Percentiles rank a stretch among this genome's conserved stretches.
These are phyloP conservation scores for Drosophila chauvacae DNA, from an alignment of 1,140 invertebrate genomes.

Conservation along the genomic window DNA sequence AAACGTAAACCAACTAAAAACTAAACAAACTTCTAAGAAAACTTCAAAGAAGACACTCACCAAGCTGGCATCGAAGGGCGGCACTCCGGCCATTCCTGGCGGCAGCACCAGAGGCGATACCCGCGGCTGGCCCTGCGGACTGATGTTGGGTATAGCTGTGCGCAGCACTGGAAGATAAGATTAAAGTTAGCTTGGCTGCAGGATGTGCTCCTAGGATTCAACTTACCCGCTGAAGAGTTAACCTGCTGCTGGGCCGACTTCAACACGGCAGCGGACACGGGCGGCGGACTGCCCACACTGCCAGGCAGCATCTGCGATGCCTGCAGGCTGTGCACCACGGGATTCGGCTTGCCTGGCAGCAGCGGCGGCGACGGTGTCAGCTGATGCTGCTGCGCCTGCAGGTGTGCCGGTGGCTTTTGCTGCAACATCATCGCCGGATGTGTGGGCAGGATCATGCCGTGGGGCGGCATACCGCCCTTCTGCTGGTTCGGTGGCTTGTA, in stretches of 20 bases:
- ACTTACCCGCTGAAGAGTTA: slow-evolving; percentile 61
- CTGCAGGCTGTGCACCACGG: slow-evolving; percentile 77
- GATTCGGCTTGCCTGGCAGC: slow-evolving; percentile 58
- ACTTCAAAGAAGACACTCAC: slow-evolving; percentile 86
- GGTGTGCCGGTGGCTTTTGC: slow-evolving; percentile 61
- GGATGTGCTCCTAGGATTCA: not conserved
- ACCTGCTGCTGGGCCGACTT: slow-evolving; percentile 71
- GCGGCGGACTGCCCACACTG: slow-evolving; percentile 86
- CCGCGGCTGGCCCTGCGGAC: slow-evolving; percentile 87
- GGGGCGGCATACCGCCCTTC: slow-evolving; percentile 52
- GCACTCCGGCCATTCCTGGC: slow-evolving; percentile 86
- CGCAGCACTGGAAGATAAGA: slow-evolving; percentile 71
- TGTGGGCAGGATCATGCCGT: slow-evolving; percentile 53
- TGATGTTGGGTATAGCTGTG: slow-evolving; percentile 86
- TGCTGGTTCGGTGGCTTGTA: slow-evolving; percentile 58
- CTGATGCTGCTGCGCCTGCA: slow-evolving; percentile 72
- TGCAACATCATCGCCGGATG: slow-evolving; percentile 72
- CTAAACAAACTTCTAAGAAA: not conserved
- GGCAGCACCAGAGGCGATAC: slow-evolving; percentile 85
- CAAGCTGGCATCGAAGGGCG: slow-evolving; percentile 88
- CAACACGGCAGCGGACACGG: slow-evolving; percentile 83
- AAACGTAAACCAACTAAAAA: not conserved
- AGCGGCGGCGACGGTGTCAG: slow-evolving; percentile 68
- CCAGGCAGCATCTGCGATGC: slow-evolving; percentile 85
- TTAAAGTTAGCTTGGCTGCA: slow-evolving; percentile 14